Evolutionary conservation across 2,797 vertebrate species (phyloP).

Genomic region (Rhabdophis nuchalis): DNA sequence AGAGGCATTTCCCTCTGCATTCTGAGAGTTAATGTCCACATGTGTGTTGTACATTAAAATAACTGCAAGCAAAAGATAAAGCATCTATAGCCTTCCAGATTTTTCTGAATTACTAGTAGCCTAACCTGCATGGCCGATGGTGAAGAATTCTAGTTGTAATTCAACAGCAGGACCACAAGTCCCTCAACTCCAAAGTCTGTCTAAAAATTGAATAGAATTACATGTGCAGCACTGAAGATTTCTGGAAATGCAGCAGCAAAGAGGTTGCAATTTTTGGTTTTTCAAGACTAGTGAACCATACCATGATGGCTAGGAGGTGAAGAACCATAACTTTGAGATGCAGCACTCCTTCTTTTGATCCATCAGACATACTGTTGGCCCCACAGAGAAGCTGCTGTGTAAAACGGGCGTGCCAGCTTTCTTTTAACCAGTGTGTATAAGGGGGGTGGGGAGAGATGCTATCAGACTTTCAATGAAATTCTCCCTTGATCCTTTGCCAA

Average conservation of each 20-base stretch:
- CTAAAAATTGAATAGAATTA: background rate
- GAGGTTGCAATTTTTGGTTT: background rate
- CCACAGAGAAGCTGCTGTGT: background rate
- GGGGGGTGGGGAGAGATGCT: background rate
- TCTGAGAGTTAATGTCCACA: background rate
- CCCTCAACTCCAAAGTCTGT: background rate
- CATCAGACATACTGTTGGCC: background rate
- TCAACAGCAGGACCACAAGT: background rate
- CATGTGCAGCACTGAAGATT: background rate
- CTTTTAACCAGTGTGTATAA: background rate
- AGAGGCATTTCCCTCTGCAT: background rate
- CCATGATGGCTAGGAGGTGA: background rate
- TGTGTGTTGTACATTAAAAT: background rate
- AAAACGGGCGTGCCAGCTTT: background rate
- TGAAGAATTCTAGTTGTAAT: background rate
- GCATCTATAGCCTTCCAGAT: background rate
- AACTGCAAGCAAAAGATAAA: background rate
- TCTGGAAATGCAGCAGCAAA: background rate
- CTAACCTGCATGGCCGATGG: background rate
- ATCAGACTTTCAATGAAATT: background rate
- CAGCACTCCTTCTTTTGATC: background rate
- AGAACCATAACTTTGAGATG: background rate
- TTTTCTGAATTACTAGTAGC: background rate
- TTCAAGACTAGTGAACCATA: background rate
- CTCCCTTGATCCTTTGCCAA: constrained; percentile 3